Base-by-base conservation (phyloP, 2,888 invertebrate species). In the Drosophila nr. perissopoda region DNA sequence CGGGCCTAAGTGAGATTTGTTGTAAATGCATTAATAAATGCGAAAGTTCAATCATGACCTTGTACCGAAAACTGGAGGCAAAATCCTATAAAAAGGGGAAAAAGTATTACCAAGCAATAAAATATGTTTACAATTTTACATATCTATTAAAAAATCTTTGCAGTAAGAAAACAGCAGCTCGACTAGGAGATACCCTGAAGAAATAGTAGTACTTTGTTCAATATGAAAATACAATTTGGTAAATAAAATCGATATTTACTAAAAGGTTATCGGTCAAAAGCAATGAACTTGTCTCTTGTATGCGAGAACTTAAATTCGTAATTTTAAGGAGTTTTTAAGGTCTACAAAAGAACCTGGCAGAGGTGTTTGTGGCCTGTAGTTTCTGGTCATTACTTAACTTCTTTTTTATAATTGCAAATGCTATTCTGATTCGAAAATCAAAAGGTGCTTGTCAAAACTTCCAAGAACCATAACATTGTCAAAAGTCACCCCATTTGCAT, bases 1-100 rank as follows among this genome's bases (percentile, higher is more conserved):
- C 57, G n/a, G 52, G 65, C 63, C 69, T 80, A 79, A 79, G 77
- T 79, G 66, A 73, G 68, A 73, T 76, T 76, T 69, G 66, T 71
- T 78, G 71, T 78, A 68, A 51, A 62, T 29, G 40, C 51, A 48
- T 48, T 61, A 73, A 56, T 40, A 40, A 45, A 57, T 52, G n/a
- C 48, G 54, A n/a, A 49, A 52, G 53, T 34, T 59, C 54, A 48
- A 48, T 61, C 18, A 25, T 58, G 60, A 61, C 49, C 63, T 48
- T 29, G 51, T n/a, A 13, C n/a, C 25, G 21, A 31, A 11, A 29
- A 31, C 13, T 38, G 6, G 4, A 27, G 2, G 2, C 2, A 27
- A 8, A 16, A 8, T 45, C 45, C 25, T 16, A 4, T 16, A 6
- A 31, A 27, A 27, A 21, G 8, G 2, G 31, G 0, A 3, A 18